These are phyloP conservation scores for Oenanthe melanoleuca DNA, from an alignment of 2,113 vertebrate genomes.

Conservation along the genomic window DNA sequence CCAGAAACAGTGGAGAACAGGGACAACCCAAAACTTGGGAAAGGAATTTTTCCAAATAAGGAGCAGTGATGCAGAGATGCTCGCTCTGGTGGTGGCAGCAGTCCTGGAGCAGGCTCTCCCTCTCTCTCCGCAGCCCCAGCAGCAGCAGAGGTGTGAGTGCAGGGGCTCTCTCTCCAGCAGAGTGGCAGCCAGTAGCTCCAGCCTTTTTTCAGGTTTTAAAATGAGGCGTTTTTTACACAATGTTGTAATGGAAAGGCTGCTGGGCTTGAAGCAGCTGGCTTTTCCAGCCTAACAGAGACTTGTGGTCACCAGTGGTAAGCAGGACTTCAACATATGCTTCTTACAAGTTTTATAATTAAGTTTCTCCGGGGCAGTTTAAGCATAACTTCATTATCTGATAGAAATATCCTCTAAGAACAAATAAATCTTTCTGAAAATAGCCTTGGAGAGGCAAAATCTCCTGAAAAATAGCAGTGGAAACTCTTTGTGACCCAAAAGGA, in stretches of 20 bases:
- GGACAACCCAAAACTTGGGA: not conserved
- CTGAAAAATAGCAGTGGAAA: not conserved
- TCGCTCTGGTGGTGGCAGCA: not conserved
- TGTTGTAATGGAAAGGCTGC: not conserved
- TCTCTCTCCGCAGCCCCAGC: fast-evolving
- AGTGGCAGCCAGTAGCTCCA: not conserved
- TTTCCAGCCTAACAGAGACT: not conserved
- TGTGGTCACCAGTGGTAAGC: not conserved
- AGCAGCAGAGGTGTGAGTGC: not conserved
- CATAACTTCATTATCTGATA: not conserved
- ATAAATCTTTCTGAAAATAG: not conserved
- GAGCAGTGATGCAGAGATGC: not conserved
- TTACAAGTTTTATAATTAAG: not conserved
- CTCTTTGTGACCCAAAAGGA: not conserved
- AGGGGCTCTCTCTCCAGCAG: not conserved
- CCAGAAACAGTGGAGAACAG: not conserved
- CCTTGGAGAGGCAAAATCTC: not conserved
- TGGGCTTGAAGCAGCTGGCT: not conserved
- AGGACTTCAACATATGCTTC: not conserved
- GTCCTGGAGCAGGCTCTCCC: fast-evolving
- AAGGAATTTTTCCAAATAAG: not conserved
- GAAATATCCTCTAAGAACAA: not conserved
- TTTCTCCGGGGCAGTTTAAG: not conserved
- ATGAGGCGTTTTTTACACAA: not conserved
- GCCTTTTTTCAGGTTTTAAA: not conserved